phyloP scores from a whole-genome alignment of 1,140 invertebrate species.

The Trinorchestia longiramus region DNA sequence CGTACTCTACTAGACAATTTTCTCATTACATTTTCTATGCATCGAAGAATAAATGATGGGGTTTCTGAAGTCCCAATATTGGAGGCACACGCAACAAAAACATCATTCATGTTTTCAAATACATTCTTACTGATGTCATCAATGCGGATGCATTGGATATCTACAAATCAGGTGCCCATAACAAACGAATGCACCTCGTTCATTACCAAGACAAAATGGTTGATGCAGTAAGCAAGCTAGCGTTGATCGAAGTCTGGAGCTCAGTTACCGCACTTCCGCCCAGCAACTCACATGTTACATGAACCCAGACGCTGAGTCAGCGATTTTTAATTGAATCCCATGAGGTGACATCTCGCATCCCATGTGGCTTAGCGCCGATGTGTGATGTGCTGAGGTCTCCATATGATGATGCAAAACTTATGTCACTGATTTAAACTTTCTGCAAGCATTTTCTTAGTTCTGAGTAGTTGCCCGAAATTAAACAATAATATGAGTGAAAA shows the following conservation, averaged over 20 bases:
- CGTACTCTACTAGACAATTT: no score
- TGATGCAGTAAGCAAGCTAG: not conserved
- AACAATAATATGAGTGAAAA: no score
- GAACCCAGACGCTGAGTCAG: not conserved
- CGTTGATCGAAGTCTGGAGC: not conserved
- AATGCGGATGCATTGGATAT: not conserved
- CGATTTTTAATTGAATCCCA: not conserved
- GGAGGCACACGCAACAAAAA: not conserved
- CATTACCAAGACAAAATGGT: not conserved
- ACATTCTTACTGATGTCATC: not conserved
- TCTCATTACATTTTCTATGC: no score
- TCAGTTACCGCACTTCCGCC: not conserved
- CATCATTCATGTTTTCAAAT: not conserved
- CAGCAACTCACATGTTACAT: not conserved
- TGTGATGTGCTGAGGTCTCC: not conserved
- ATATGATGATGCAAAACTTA: not conserved
- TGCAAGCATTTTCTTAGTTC: no score
- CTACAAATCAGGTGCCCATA: not conserved
- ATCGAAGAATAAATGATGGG: no score
- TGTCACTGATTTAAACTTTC: not conserved
- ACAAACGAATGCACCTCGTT: not conserved
- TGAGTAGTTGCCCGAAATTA: no score
- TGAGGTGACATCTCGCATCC: not conserved
- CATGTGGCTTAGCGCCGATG: no score
- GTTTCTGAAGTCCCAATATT: not conserved